Percentiles rank a stretch among this genome's conserved stretches.
Conservation (phyloP, 1,140 invertebrate species). For the Coenobita brevimanus region DNA sequence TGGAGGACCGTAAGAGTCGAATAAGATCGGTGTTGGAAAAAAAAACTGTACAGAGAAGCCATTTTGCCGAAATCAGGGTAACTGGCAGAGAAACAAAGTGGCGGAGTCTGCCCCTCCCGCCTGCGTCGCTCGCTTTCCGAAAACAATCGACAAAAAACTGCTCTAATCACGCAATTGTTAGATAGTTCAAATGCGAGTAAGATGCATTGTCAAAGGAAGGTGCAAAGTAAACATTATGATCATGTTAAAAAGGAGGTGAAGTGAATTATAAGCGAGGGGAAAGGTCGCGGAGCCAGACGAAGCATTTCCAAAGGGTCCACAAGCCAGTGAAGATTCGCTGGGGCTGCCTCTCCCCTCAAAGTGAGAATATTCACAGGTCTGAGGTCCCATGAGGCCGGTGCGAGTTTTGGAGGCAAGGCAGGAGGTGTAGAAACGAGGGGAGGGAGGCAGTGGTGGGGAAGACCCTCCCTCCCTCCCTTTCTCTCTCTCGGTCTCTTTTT, state of each 20-base stretch:
- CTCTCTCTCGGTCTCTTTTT: neutral
- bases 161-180: too few relatives aligned
- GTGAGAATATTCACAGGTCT: conserved; percentile 65
- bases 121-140: neutral
- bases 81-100: conserved; percentile 43
- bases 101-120: neutral
- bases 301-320: conserved; percentile 30
- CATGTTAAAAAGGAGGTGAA: too few relatives aligned
- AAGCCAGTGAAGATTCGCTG: conserved; percentile 32
- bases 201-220: too few relatives aligned
- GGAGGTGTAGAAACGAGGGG: conserved; percentile 20
- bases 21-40: conserved; percentile 55
- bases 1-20: conserved; percentile 61
- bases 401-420: conserved; percentile 64
- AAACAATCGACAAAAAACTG: too few relatives aligned
- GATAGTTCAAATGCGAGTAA: too few relatives aligned
- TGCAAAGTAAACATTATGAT: too few relatives aligned
- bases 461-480: neutral
- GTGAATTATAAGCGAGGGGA: neutral
- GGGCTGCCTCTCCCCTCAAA: conserved; percentile 40
- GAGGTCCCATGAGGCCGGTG: conserved; percentile 9
- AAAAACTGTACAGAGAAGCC: conserved; percentile 60
- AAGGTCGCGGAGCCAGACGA: neutral
- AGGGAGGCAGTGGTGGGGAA: too few relatives aligned
- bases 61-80: conserved; percentile 61